These are phyloP conservation scores for Paragorgia papillata DNA, from an alignment of 92 coral and sea anemone genomes.

Conservation along the genomic window DNA sequence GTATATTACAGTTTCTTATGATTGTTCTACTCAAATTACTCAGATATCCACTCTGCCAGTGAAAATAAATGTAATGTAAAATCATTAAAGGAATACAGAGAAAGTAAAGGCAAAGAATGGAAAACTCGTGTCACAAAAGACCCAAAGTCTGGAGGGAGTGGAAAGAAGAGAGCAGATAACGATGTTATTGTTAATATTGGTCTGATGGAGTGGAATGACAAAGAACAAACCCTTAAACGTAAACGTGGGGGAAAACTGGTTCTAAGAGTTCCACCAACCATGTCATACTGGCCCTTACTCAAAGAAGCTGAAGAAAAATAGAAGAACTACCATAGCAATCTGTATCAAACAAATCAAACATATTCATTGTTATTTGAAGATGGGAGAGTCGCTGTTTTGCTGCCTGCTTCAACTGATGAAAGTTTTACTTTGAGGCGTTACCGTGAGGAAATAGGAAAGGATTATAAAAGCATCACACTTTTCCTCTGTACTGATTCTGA, in stretches of 20 bases:
- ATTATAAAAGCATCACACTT: slow-evolving; percentile 60
- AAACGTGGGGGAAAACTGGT: slow-evolving; percentile 57
- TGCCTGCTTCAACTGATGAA: slow-evolving; percentile 57
- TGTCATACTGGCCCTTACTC: slow-evolving; percentile 11
- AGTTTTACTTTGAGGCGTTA: slow-evolving; percentile 43
- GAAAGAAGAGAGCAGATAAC: no score
- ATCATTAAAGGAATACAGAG: not conserved
- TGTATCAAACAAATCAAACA: slow-evolving; percentile 42
- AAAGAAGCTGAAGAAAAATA: slow-evolving; percentile 55
- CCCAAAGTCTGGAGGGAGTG: not conserved
- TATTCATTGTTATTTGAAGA: slow-evolving; percentile 65
- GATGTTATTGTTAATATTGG: no score
- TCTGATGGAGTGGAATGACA: no score
- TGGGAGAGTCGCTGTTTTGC: slow-evolving; percentile 41
- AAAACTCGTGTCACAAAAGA: slow-evolving; percentile 5
- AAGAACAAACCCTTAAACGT: slow-evolving; percentile 46
- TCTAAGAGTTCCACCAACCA: slow-evolving; percentile 43
- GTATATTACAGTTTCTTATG: no score
- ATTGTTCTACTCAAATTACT: not conserved
- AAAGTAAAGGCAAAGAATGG: slow-evolving; percentile 21
- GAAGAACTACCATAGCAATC: slow-evolving; percentile 52
- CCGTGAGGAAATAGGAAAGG: no score
- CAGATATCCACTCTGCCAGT: not conserved
- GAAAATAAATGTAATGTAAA: not conserved
- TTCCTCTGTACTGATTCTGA: slow-evolving; percentile 48